Evolutionary conservation across 1,140 invertebrate genomes (phyloP), one percentile per base, ranked within the genome.

Genomic region (Hylaeus anthracinus): DNA sequence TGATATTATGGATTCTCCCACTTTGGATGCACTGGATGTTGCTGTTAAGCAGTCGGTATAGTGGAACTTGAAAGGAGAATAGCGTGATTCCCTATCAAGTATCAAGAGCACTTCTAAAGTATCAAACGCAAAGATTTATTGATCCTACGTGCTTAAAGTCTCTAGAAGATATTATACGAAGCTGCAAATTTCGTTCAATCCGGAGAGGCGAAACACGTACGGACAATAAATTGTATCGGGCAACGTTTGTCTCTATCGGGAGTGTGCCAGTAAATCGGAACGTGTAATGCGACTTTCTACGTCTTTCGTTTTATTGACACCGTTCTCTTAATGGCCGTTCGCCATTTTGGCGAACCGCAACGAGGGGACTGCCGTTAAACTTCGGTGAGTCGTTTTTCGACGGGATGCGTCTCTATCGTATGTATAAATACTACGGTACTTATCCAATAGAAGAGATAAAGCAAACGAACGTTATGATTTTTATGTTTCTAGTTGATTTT

Each of bases 111-210:
- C 37, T 72, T 79, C 48, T 12, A 56, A 79, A 72, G 60, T 79
- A 72, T 72, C 69, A 72, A 45, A 65, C n/a, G 51, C 26, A 51
- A 1, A 55, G 76, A 79, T 64, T 65, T 79, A 79, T 79, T 45
- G 58, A 26, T 60, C 41, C 56, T 65, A 79, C 76, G 76, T 79
- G 76, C 69, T 55, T 65, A 39, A 65, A 45, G 76, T 72, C 51
- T 45, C 1, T 1, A 0, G 1, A 3, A 64, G 76, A 72, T 65
- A 72, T 72, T 56, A 72, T 64, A 72, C 26, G 43, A 48, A 51
- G 6, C 69, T 78, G 76, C 15, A 72, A 79, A 79, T 72, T 79
- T 79, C 76, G 51, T 56, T 43, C 48, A 15, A 14, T 14, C 6
- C 5, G 3, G 26, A 43, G 9, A n/a, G 60, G 12, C 45, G 76